Base-by-base conservation (phyloP, 1,140 invertebrate genomes). In the Lepidurus apus region DNA sequence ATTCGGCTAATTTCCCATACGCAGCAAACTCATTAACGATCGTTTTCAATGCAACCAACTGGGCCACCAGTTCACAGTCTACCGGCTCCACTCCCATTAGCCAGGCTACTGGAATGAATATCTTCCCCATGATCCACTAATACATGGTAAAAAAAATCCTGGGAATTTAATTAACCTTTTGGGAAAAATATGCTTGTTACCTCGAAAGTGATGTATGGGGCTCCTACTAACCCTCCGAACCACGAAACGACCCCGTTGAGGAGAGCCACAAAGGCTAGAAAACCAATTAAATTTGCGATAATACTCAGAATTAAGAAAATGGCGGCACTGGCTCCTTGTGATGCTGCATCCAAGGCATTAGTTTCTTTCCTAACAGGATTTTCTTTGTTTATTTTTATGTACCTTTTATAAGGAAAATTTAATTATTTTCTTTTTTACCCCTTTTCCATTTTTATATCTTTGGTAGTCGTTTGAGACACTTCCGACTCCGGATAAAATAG, bases 1-100 rank as follows among this genome's bases (percentile, higher is more conserved):
- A 89, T 80, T 90, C 85, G 3, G 91, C 90, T 80, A 96, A 85
- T 78, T 90, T 85, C 83, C 93, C 85, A 83, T 96, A 97, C 0
- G 95, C 95, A 0, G 96, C 91, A 84, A 97, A 97, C 85, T 97
- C 95, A 83, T 97, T 98, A 3, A 96, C 89, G 1, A 95, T 89
- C 0, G 92, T 95, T 87, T 98, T 98, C 1, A 95, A 84, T 1
- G 94, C 95, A 76, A 98, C 92, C 8, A 97, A 86, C 73, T 89
- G 88, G 0, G 90, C 95, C 0, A 97, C 93, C 1, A 88, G 85
- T 82, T 94, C 89, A 81, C 92, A 93, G 80, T 95, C 90, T 0
- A 89, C 85, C 87, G 90, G 91, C 0, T 91, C 90, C 0, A 96
- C 92, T 1, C 95, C 94, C 88, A 94, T 90, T 3, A 92, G 80